Percentiles rank a stretch among this genome's conserved stretches.
These are phyloP conservation scores for Ecdyonurus torrentis DNA, from an alignment of 2,888 invertebrate genomes.

Conservation along the genomic window DNA sequence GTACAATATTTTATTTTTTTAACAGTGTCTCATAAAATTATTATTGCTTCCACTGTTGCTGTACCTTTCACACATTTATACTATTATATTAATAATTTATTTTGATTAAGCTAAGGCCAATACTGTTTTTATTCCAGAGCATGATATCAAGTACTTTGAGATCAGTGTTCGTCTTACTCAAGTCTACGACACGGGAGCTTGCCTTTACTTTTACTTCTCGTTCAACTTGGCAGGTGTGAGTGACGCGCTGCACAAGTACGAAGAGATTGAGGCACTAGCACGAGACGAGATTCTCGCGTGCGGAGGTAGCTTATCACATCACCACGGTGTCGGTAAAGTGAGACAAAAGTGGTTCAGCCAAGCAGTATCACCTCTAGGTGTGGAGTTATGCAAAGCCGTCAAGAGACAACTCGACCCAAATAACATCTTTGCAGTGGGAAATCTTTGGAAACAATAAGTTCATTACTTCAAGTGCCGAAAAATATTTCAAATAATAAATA, in stretches of 20 bases:
- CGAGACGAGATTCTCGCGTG: slow-evolving; percentile 81
- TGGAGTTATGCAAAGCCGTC: slow-evolving; percentile 31
- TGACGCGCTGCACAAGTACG: slow-evolving; percentile 65
- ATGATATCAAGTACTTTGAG: slow-evolving; percentile 43
- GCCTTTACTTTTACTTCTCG: slow-evolving; percentile 89
- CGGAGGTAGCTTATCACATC: slow-evolving; percentile 88
- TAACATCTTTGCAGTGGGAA: slow-evolving; percentile 37
- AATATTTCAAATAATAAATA: too few relatives aligned
- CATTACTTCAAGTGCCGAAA: too few relatives aligned
- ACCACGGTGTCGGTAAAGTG: slow-evolving; percentile 91
- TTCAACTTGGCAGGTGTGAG: slow-evolving; percentile 37
- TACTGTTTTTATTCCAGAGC: too few relatives aligned
- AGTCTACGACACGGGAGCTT: slow-evolving; percentile 93
- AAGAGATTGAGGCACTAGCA: slow-evolving; percentile 72
- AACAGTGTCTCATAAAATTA: too few relatives aligned
- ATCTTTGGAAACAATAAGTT: too few relatives aligned
- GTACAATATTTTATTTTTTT: neutral
- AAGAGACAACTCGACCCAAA: slow-evolving; percentile 37
- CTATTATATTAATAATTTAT: too few relatives aligned
- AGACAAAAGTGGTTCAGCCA: slow-evolving; percentile 34
- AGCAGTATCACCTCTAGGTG: slow-evolving; percentile 32
- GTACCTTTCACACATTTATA: too few relatives aligned
- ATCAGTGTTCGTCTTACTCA: slow-evolving; percentile 83
- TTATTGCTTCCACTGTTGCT: too few relatives aligned
- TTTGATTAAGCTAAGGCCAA: too few relatives aligned